Conservation (phyloP, 2,113 vertebrate genomes). For the Panthera uncia region DNA sequence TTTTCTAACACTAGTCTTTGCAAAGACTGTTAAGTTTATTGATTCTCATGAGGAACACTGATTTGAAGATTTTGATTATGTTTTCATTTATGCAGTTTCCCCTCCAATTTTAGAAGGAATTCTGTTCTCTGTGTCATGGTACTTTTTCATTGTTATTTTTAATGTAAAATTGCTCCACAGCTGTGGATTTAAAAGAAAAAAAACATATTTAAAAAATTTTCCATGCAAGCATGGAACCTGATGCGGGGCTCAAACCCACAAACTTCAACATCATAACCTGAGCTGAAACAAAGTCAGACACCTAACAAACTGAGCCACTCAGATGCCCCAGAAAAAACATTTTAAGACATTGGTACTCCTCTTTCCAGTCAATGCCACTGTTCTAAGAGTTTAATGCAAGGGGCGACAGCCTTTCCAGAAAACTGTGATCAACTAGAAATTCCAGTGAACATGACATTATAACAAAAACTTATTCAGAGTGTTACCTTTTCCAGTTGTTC, state of each 20-base stretch:
- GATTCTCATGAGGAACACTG: not conserved
- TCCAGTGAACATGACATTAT: not conserved
- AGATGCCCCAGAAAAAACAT: too few relatives aligned
- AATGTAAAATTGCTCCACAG: not conserved
- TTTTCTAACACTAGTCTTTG: not conserved
- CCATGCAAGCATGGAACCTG: too few relatives aligned
- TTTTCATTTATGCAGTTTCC: not conserved
- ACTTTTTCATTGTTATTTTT: not conserved
- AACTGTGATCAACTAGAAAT: not conserved
- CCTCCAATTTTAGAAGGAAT: not conserved
- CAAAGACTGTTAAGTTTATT: not conserved
- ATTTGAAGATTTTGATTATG: not conserved
- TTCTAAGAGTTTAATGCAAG: not conserved
- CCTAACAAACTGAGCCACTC: too few relatives aligned
- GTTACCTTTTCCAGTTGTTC: not conserved
- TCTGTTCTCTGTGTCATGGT: not conserved
- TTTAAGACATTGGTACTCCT: not conserved
- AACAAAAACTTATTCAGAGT: not conserved
- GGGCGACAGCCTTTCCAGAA: constrained; percentile 28
- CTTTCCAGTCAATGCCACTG: not conserved
- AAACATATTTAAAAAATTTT: not conserved
- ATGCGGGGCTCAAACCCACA: too few relatives aligned
- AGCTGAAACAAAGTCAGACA: too few relatives aligned
- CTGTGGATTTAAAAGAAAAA: not conserved
- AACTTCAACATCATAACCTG: too few relatives aligned